phyloP scores from a whole-genome alignment of 2,888 invertebrate genomes.

The Pollenia angustigena region DNA sequence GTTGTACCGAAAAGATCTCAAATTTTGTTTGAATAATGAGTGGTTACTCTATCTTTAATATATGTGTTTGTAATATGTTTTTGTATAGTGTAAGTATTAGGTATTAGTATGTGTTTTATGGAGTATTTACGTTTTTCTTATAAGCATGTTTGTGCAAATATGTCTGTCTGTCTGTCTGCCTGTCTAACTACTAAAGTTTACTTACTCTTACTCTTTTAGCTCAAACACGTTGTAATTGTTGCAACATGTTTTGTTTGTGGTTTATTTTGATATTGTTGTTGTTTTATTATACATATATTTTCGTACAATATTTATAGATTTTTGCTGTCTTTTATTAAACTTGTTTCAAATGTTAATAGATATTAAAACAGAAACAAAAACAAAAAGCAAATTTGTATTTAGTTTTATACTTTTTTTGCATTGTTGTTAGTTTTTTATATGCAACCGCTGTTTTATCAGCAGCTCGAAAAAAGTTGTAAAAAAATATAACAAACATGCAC shows the following conservation, averaged over 20 bases:
- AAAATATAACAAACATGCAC: background rate
- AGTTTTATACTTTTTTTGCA: constrained; percentile 4
- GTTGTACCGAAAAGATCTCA: too few species aligned
- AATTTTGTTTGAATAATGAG: too few species aligned
- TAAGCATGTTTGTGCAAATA: constrained; percentile 25
- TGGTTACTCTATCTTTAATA: too few species aligned
- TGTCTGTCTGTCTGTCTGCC: background rate
- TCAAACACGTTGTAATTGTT: constrained; percentile 72
- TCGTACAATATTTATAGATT: constrained; percentile 33
- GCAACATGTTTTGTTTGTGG: constrained; percentile 70
- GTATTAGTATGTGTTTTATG: background rate
- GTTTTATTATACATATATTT: constrained; percentile 18
- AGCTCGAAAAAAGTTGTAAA: background rate
- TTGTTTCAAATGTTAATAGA: constrained; percentile 73
- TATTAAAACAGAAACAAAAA: constrained; percentile 31
- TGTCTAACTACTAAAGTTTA: constrained; percentile 38
- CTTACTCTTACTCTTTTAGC: constrained; percentile 60
- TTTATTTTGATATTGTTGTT: constrained; percentile 41
- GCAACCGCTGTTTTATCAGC: constrained; percentile 8
- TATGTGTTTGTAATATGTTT: too few species aligned
- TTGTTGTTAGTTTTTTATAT: constrained; percentile 7
- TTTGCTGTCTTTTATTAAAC: constrained; percentile 65
- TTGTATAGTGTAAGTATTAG: too few species aligned
- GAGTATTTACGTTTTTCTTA: background rate
- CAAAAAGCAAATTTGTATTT: constrained; percentile 22